Evolutionary conservation across 2,113 vertebrate species (phyloP).

Genomic region (Oreochromis tanganicae): DNA sequence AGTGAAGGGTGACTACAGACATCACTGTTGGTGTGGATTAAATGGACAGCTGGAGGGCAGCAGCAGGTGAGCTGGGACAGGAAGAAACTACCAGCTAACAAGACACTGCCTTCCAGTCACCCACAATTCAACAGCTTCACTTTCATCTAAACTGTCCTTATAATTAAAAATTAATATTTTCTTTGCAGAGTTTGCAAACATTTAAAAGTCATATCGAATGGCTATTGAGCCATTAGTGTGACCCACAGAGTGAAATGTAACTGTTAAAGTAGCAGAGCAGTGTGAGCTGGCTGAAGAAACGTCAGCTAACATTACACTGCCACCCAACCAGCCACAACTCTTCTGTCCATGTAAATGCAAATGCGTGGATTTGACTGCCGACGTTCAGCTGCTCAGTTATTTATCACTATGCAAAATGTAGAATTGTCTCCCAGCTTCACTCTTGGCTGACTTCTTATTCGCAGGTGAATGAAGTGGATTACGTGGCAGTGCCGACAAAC

Average conservation of each 20-base stretch:
- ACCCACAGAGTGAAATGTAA: neutral
- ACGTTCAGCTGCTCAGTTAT: neutral
- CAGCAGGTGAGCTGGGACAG: conserved; percentile 66
- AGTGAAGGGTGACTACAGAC: neutral
- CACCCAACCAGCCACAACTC: conserved; percentile 68
- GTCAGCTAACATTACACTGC: conserved; percentile 93
- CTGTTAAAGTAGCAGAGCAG: conserved; percentile 75
- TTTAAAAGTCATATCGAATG: neutral
- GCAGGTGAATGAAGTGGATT: neutral
- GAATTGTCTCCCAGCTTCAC: neutral
- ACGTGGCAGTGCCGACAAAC: neutral
- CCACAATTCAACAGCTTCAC: neutral
- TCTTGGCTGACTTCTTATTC: neutral
- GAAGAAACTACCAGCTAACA: conserved; percentile 74
- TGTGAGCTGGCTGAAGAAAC: conserved; percentile 55
- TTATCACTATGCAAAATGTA: neutral
- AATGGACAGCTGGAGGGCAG: conserved; percentile 62
- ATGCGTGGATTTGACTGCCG: neutral
- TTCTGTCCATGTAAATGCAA: neutral
- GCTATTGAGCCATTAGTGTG: neutral
- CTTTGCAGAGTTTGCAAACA: neutral
- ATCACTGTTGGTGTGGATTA: neutral
- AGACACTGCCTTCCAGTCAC: conserved; percentile 77
- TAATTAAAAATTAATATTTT: neutral
- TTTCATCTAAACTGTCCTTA: neutral